Conservation (phyloP, 2,113 vertebrate species). For the Microcebus tavaratra region DNA sequence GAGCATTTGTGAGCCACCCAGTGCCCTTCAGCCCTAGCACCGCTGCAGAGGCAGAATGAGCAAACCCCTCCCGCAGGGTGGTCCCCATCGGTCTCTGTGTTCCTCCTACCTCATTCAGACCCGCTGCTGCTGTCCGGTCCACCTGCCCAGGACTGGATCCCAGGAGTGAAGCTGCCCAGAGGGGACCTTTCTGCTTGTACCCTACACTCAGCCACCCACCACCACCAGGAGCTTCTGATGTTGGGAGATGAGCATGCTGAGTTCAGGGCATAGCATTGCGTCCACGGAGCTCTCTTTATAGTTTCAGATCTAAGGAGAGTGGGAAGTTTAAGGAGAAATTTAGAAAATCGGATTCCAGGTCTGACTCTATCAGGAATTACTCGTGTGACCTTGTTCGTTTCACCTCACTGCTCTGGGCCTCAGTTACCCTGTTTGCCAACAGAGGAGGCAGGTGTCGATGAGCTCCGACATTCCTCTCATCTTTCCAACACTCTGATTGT, state of each 20-base stretch:
- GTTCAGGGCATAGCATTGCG: not conserved
- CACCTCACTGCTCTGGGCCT: not conserved
- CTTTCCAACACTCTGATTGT: not conserved
- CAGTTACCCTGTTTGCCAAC: not conserved
- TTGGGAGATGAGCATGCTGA: not conserved
- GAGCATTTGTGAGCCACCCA: not conserved
- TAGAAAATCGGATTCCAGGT: not conserved
- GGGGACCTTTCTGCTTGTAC: not conserved
- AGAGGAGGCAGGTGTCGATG: not conserved
- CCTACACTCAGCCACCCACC: rapidly evolving
- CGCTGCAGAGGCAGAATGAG: not conserved
- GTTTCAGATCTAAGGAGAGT: not conserved
- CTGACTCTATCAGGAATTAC: not conserved
- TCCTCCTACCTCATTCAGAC: constrained; percentile 56
- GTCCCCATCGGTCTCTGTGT: not conserved
- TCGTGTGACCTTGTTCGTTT: not conserved
- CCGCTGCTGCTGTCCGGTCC: not conserved
- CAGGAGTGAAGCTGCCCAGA: not conserved
- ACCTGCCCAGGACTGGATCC: rapidly evolving
- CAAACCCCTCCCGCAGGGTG: rapidly evolving
- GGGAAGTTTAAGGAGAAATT: not conserved
- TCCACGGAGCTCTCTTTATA: not conserved
- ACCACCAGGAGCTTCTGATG: not conserved
- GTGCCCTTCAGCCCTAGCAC: not conserved
- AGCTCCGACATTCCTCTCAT: not conserved